phyloP scores from a whole-genome alignment of 2,888 invertebrate species.

The Dorcus parallelipipedus region DNA sequence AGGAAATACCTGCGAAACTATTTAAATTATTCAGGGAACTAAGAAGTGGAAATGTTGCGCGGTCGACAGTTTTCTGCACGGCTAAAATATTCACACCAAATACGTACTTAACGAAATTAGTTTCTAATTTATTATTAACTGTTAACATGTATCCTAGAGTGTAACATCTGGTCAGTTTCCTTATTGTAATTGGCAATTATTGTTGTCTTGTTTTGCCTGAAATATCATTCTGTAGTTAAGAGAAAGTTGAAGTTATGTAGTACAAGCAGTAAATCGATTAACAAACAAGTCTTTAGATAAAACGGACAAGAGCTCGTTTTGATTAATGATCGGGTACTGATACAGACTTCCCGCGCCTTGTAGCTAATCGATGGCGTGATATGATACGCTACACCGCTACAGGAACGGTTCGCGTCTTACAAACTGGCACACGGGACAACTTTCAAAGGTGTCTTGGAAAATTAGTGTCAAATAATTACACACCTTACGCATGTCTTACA shows the following conservation, averaged over 20 bases:
- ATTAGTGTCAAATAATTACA: conserved; percentile 24
- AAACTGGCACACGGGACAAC: too few species aligned
- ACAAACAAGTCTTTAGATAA: conserved; percentile 1
- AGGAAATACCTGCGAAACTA: too few species aligned
- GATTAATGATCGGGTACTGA: conserved; percentile 12
- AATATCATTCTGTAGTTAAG: not conserved
- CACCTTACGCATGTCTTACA: conserved; percentile 26
- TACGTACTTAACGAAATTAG: too few species aligned
- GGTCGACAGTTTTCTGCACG: too few species aligned
- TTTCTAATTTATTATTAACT: too few species aligned
- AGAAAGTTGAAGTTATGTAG: conserved; percentile 1
- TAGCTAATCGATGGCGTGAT: conserved; percentile 14
- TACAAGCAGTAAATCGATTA: not conserved
- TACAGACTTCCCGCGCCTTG: not conserved
- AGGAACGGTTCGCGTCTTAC: too few species aligned
- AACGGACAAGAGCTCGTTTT: conserved; percentile 7
- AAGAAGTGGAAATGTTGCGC: too few species aligned
- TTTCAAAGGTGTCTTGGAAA: conserved; percentile 1
- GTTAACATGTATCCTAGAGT: too few species aligned
- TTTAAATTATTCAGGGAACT: too few species aligned
- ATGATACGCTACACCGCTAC: conserved; percentile 1
- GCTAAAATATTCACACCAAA: too few species aligned
- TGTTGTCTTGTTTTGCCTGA: not conserved
- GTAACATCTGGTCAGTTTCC: too few species aligned
- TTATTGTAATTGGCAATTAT: too few species aligned